These are phyloP conservation scores for Drosophila aff. DNA, from an alignment of 1,140 invertebrate species.

Conservation along the genomic window DNA sequence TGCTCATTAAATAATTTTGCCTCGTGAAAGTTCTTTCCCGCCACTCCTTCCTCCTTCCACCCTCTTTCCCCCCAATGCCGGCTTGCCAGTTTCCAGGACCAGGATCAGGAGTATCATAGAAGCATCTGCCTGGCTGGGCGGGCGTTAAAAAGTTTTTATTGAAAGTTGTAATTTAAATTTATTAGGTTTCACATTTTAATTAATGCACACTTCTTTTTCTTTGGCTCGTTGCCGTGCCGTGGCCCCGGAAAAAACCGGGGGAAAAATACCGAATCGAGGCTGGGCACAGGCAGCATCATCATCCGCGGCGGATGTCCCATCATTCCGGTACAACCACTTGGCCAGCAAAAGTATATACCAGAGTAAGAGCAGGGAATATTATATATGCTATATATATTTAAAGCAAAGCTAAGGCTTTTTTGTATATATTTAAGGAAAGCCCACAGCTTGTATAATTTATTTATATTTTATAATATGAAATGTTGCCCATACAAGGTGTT, in stretches of 20 bases:
- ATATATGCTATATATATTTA: background rate
- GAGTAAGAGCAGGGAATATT: background rate
- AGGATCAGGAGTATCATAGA: conserved; percentile 30
- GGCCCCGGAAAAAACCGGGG: background rate
- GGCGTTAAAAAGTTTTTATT: conserved; percentile 78
- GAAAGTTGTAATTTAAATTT: conserved; percentile 83
- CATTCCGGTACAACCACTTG: background rate
- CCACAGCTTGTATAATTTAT: background rate
- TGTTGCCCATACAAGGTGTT: background rate
- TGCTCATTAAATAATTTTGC: conserved; percentile 82
- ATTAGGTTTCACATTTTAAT: conserved; percentile 84
- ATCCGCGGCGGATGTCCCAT: conserved; percentile 11
- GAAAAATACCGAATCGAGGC: background rate
- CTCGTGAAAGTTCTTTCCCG: conserved; percentile 60
- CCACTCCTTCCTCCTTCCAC: background rate
- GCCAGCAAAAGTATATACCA: background rate
- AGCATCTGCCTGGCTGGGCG: conserved; percentile 49
- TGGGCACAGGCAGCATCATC: background rate
- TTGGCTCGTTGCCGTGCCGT: conserved; percentile 26
- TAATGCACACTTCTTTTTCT: conserved; percentile 68
- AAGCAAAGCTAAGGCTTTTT: background rate
- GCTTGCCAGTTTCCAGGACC: background rate
- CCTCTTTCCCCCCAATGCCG: background rate
- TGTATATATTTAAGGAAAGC: background rate
- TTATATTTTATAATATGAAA: background rate